Conservation (phyloP, 2,888 invertebrate genomes). For the Ctenicera cuprea region DNA sequence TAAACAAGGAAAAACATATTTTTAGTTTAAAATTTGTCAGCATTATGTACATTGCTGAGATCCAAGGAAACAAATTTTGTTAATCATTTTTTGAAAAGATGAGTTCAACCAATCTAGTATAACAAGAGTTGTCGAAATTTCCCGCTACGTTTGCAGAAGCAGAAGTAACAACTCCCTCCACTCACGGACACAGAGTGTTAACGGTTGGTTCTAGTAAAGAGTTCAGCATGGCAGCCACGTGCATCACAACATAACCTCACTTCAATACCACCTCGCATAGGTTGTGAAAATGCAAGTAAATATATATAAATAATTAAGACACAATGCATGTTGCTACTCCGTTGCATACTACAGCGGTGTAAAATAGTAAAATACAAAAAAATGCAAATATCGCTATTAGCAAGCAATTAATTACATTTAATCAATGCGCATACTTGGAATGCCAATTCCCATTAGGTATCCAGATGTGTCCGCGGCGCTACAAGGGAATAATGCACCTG, state of each 20-base stretch:
- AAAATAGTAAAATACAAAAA: background rate
- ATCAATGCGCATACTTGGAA: constrained; percentile 52
- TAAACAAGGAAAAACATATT: no score
- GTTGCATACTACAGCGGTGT: background rate
- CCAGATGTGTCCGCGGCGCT: constrained; percentile 30
- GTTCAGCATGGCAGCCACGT: constrained; percentile 46
- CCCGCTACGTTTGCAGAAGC: no score
- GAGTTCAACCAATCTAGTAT: background rate
- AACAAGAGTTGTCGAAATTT: no score
- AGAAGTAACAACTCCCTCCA: background rate
- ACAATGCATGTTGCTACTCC: background rate
- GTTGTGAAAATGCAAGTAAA: constrained; percentile 17
- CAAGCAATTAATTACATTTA: constrained; percentile 40
- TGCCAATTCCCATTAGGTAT: constrained; percentile 33
- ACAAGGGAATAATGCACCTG: constrained; percentile 52
- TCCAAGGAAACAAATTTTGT: no score
- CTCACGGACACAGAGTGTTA: background rate
- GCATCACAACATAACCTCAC: constrained; percentile 48
- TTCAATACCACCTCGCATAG: background rate
- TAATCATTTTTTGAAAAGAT: background rate
- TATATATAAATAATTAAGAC: constrained; percentile 1
- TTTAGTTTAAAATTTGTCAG: no score
- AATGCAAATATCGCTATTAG: constrained; percentile 34
- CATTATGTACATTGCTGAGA: no score
- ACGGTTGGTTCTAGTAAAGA: constrained; percentile 13